Evolutionary conservation across 2,888 invertebrate species (phyloP).

Genomic region (Lithophane leautieri): DNA sequence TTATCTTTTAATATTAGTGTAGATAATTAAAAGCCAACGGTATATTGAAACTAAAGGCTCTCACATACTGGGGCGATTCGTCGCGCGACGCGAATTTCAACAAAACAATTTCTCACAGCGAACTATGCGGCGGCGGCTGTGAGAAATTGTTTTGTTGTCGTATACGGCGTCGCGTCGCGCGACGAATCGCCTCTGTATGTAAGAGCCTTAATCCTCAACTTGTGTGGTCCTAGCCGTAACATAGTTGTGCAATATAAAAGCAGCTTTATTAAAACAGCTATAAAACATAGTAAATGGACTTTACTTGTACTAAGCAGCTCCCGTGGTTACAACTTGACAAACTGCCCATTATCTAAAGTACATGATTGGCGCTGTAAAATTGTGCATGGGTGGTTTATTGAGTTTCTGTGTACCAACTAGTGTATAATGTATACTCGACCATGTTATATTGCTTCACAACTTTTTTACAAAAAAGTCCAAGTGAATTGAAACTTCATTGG

Average conservation of each 20-base stretch:
- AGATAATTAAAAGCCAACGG: too few relatives aligned
- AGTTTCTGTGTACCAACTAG: slow-evolving; percentile 19
- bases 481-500: background rate
- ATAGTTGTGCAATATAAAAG: slow-evolving; percentile 44
- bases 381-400: slow-evolving; percentile 49
- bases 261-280: slow-evolving; percentile 51
- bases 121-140: too few relatives aligned
- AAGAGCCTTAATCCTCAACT: slow-evolving; percentile 8
- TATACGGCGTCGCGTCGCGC: too few relatives aligned
- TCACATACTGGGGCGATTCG: too few relatives aligned
- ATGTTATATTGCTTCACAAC: background rate
- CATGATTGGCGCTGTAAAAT: slow-evolving; percentile 55
- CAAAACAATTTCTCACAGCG: too few relatives aligned
- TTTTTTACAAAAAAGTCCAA: background rate
- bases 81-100: too few relatives aligned
- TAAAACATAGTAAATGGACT: slow-evolving; percentile 63
- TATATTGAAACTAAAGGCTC: too few relatives aligned
- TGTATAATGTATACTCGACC: background rate
- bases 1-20: too few relatives aligned
- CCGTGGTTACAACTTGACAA: slow-evolving; percentile 62
- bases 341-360: slow-evolving; percentile 47
- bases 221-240: slow-evolving; percentile 40
- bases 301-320: slow-evolving; percentile 62
- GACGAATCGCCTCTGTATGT: too few relatives aligned
- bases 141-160: too few relatives aligned